Base-by-base conservation (phyloP, 2,888 invertebrate species). In the Mylabris sibirica region DNA sequence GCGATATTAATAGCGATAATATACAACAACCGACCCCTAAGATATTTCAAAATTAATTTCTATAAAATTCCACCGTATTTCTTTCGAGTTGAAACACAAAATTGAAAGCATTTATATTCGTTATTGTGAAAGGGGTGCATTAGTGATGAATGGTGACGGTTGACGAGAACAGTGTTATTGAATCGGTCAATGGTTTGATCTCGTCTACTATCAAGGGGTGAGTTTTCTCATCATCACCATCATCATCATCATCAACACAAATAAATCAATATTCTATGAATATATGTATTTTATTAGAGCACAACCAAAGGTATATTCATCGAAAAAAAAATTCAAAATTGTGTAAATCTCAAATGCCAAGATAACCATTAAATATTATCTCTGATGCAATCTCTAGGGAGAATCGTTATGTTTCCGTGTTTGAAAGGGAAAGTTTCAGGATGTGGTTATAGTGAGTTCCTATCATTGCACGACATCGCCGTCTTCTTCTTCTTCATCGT, bases 281-380 rank as follows among this genome's bases (percentile, higher is more conserved):
- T 70, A 70, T 65, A 70, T 70, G 64, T 67, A 67, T 70, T 44
- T 63, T 70, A 70, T 70, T 70, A 70, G 63, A 44, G 63, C 53
- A 67, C 53, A 61, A 41, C 70, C n/a, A n/a, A n/a, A n/a, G n/a
- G n/a, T n/a, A 30, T 30, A 30, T 30, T 30, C n/a, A 8, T 30
- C 30, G 30, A 30, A 64, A 65, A 70, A 65, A 72, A 78, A 79
- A 79, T 77, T 79, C 80, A 78, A 80, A 80, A 80, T 77, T 77
- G 79, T 78, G 79, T 73, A 79, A 81, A 81, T 80, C 79, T 80
- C 73, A 74, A 75, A 77, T 74, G 76, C 74, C 74, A 76, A 77
- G 77, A 80, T 78, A 77, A 49, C 78, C 76, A 80, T 81, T 81
- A 81, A 80, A 76, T 78, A 76, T 72, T 79, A 78, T 81, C 78